phyloP scores from a whole-genome alignment of 2,797 vertebrate species.

The Dallia pectoralis region DNA sequence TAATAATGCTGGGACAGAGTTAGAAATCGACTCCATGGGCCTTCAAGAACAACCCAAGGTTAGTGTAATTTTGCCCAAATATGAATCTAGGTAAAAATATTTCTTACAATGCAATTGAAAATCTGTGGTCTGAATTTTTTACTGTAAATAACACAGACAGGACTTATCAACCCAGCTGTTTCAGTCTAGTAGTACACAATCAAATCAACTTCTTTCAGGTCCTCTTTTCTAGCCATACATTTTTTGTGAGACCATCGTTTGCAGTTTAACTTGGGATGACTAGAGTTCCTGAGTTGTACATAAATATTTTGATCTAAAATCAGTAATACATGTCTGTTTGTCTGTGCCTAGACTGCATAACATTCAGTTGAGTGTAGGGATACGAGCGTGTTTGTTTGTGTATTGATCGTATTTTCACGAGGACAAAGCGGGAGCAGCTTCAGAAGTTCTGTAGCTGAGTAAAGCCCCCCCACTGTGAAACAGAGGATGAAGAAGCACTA shows the following conservation, averaged over 20 bases:
- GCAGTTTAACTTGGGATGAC: slow-evolving; percentile 29
- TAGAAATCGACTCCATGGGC: no score
- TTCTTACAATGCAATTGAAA: no score
- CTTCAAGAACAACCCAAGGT: no score
- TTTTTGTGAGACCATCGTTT: slow-evolving; percentile 32
- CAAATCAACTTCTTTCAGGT: slow-evolving; percentile 36
- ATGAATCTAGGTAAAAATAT: no score
- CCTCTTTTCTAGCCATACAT: slow-evolving; percentile 34
- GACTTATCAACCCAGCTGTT: no score
- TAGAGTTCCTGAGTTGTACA: slow-evolving; percentile 26
- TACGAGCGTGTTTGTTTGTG: slow-evolving; percentile 36
- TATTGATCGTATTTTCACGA: slow-evolving; percentile 73
- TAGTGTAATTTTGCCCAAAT: no score
- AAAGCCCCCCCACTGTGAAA: slow-evolving; percentile 64
- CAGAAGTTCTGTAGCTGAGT: slow-evolving; percentile 49
- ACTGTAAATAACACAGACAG: no score
- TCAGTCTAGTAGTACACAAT: slow-evolving; percentile 14
- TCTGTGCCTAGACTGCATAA: not conserved
- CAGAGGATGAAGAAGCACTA: slow-evolving; percentile 73
- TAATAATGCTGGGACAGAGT: no score
- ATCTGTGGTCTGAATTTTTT: no score
- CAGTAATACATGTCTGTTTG: not conserved
- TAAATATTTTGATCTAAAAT: slow-evolving; percentile 1
- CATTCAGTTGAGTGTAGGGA: slow-evolving; percentile 37
- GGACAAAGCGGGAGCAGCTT: slow-evolving; percentile 68